Conservation (phyloP, 2,888 invertebrate species). For the Drosophila anomelani region DNA sequence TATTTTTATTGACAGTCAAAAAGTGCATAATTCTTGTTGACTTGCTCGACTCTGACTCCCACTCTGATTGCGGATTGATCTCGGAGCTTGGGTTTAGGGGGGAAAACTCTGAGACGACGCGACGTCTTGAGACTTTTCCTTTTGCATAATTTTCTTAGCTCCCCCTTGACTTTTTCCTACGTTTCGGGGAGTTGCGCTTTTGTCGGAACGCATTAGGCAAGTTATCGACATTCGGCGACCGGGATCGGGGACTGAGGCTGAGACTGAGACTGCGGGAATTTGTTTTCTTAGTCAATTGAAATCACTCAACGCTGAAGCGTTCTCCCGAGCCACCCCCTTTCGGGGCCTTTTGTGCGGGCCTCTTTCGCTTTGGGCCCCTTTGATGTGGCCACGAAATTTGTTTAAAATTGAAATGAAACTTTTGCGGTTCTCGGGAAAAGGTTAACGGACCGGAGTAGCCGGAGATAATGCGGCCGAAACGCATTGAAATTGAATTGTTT, state of each 20-base stretch:
- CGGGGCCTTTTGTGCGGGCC: conserved; percentile 65
- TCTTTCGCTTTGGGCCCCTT: conserved; percentile 69
- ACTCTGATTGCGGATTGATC: conserved; percentile 30
- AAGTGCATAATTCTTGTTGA: conserved; percentile 74
- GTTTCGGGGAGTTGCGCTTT: conserved; percentile 69
- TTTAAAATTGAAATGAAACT: conserved; percentile 60
- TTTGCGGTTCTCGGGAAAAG: conserved; percentile 66
- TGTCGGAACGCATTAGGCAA: conserved; percentile 65
- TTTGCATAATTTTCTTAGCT: conserved; percentile 65
- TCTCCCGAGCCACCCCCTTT: conserved; percentile 31
- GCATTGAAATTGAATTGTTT: conserved; percentile 41
- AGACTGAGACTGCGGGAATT: conserved; percentile 43
- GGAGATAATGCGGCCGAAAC: conserved; percentile 38
- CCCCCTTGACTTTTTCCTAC: conserved; percentile 21
- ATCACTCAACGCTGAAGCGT: conserved; percentile 70
- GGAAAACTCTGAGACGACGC: conserved; percentile 31
- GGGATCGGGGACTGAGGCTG: background rate
- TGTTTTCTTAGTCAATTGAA: conserved; percentile 80
- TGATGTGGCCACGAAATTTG: conserved; percentile 73
- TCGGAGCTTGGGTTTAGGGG: background rate
- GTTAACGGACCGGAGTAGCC: conserved; percentile 63
- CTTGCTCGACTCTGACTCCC: conserved; percentile 45
- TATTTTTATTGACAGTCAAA: conserved; percentile 80
- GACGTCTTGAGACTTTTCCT: conserved; percentile 66
- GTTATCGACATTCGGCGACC: conserved; percentile 28